Conservation (phyloP, 1,140 invertebrate genomes). For the Ooceraea biroi region DNA sequence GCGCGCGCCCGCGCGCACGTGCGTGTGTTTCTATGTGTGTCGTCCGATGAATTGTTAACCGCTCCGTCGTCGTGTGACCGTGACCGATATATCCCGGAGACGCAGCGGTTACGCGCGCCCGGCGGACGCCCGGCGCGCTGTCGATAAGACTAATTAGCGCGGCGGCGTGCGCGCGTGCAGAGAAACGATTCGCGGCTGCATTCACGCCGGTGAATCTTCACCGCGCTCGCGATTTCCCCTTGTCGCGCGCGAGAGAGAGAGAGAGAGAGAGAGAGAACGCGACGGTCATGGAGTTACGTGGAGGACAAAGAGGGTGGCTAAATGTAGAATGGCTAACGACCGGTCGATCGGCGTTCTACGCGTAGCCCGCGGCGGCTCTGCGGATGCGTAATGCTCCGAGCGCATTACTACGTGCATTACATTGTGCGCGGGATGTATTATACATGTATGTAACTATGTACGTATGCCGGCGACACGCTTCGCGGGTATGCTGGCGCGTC, state of each 20-base stretch:
- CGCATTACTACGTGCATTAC: constrained; percentile 64
- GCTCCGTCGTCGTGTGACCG: constrained; percentile 52
- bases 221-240: not conserved
- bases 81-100: constrained; percentile 61
- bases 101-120: constrained; percentile 43
- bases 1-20: too few species aligned
- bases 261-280: not conserved
- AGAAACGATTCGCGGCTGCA: not conserved
- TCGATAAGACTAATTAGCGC: constrained; percentile 51
- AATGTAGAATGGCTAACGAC: constrained; percentile 36
- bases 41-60: constrained; percentile 59
- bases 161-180: not conserved
- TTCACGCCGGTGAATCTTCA: too few species aligned
- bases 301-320: constrained; percentile 12
- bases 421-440: constrained; percentile 26
- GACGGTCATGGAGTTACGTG: too few species aligned
- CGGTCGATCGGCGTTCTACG: constrained; percentile 72
- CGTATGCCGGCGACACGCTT: constrained; percentile 12
- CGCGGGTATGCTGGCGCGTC: constrained; percentile 34
- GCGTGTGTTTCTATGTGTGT: not conserved
- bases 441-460: not conserved
- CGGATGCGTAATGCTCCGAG: constrained; percentile 74
- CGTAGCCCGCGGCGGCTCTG: constrained; percentile 66
- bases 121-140: constrained; percentile 23
- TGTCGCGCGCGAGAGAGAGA: not conserved